Evolutionary conservation across 2,113 vertebrate genomes (phyloP).

Genomic region (Pseudorectes ferrugineus): DNA sequence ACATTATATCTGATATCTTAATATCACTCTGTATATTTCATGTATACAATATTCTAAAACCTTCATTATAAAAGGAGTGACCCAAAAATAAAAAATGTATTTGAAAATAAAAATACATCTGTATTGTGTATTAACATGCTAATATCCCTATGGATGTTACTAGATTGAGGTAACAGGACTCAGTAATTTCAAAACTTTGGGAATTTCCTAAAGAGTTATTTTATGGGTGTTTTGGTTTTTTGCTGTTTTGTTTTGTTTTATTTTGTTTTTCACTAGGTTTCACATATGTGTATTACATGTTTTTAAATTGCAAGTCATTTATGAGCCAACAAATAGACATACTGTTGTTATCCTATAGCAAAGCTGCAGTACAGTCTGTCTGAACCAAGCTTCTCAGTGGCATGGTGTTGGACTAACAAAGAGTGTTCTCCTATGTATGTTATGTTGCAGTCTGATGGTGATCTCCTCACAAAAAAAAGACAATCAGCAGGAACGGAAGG

Average conservation of each 20-base stretch:
- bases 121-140: background rate
- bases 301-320: background rate
- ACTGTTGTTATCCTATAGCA: background rate
- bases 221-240: background rate
- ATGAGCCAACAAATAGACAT: background rate
- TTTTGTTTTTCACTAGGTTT: background rate
- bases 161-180: background rate
- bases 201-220: background rate
- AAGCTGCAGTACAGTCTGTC: background rate
- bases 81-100: background rate
- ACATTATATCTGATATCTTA: background rate
- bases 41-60: background rate
- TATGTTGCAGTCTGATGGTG: background rate
- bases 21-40: background rate
- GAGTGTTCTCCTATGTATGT: rapidly evolving
- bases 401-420: background rate
- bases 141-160: background rate
- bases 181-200: background rate
- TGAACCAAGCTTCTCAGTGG: background rate
- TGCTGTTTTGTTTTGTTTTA: background rate
- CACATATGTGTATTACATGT: rapidly evolving
- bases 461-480: background rate
- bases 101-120: background rate
- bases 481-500: background rate
- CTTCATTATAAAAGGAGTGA: background rate